Evolutionary conservation across 2,797 vertebrate species (phyloP).

Genomic region (Rallus crepitans): DNA sequence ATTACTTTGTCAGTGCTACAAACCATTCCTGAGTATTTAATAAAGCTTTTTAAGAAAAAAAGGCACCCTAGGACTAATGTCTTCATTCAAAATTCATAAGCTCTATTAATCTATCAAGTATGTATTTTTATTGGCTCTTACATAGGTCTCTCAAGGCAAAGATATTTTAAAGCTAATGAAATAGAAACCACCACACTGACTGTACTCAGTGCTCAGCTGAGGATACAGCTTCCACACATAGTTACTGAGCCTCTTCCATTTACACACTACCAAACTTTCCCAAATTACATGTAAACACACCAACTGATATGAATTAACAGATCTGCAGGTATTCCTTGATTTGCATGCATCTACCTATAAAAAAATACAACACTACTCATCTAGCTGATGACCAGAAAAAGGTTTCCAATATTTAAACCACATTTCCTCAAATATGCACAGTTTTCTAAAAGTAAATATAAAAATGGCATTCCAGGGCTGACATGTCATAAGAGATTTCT

Average conservation of each 20-base stretch:
- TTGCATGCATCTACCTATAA: not conserved
- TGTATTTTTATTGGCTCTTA: not conserved
- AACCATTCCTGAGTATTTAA: not conserved
- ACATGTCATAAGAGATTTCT: fast-evolving
- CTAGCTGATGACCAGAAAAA: not conserved
- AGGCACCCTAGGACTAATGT: not conserved
- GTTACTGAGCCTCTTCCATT: not conserved
- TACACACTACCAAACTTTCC: not conserved
- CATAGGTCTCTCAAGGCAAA: not conserved
- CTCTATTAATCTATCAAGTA: not conserved
- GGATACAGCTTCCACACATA: not conserved
- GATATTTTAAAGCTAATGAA: constrained; percentile 5
- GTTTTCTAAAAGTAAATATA: not conserved
- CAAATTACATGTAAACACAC: not conserved
- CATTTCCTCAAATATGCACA: not conserved
- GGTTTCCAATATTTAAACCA: not conserved
- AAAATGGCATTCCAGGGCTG: not conserved
- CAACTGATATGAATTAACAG: not conserved
- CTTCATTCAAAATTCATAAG: constrained; percentile 4
- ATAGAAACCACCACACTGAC: not conserved
- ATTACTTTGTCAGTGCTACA: not conserved
- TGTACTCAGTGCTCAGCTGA: not conserved
- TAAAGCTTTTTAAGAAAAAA: constrained; percentile 1
- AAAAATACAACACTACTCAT: not conserved
- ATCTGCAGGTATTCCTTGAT: not conserved